These are phyloP conservation scores for Heliconius erato DNA, from an alignment of 2,888 invertebrate genomes.

Conservation along the genomic window DNA sequence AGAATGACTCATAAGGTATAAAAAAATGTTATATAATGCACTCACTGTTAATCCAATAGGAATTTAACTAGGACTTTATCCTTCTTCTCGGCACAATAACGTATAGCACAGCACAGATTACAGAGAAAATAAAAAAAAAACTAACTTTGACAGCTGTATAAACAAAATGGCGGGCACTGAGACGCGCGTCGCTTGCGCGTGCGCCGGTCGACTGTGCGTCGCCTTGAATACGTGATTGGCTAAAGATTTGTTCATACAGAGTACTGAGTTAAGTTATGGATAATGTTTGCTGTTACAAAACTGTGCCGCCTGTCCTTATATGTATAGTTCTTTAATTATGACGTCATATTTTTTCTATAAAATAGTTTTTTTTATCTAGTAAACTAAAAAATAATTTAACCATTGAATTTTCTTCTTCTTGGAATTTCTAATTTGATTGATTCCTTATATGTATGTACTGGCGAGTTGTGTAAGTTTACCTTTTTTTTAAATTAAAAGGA, in stretches of 20 bases:
- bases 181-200: slow-evolving; percentile 49
- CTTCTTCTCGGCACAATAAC: slow-evolving; percentile 17
- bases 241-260: slow-evolving; percentile 37
- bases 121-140: slow-evolving; percentile 35
- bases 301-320: slow-evolving; percentile 17
- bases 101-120: slow-evolving; percentile 40
- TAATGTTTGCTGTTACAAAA: slow-evolving; percentile 10
- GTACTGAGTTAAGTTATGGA: not conserved
- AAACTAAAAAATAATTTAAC: not conserved
- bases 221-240: slow-evolving; percentile 50
- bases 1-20: not conserved
- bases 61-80: slow-evolving; percentile 7
- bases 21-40: not conserved
- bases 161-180: slow-evolving; percentile 59
- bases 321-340: not conserved
- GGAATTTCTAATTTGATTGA: no score
- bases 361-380: not conserved
- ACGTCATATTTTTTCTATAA: not conserved
- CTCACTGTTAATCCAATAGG: slow-evolving; percentile 16
- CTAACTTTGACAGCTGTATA: slow-evolving; percentile 62
- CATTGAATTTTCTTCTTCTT: not conserved
- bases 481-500: no score
- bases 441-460: no score
- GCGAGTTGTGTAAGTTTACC: no score
- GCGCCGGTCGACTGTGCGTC: slow-evolving; percentile 50